These are phyloP conservation scores for Diadophis punctatus DNA, from an alignment of 2,113 vertebrate species.

Conservation along the genomic window DNA sequence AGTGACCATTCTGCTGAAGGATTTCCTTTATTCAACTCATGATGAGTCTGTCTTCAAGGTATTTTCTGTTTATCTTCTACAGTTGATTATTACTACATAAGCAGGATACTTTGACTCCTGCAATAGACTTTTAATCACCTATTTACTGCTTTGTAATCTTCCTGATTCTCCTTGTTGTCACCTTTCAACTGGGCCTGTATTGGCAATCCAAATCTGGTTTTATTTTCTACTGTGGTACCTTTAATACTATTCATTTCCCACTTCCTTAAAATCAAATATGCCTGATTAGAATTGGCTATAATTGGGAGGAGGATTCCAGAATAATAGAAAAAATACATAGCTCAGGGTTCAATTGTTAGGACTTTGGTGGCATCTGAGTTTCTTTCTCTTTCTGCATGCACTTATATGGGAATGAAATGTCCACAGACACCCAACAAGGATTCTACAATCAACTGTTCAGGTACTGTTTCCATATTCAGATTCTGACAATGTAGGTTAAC, in stretches of 20 bases:
- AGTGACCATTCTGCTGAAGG: background rate
- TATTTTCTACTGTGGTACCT: background rate
- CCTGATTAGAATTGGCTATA: background rate
- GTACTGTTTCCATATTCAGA: background rate
- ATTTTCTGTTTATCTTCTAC: background rate
- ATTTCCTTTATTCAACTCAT: background rate
- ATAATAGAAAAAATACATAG: background rate
- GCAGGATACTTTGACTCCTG: background rate
- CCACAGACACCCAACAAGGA: background rate
- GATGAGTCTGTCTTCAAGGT: background rate
- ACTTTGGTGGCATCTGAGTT: background rate
- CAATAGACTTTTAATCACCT: background rate
- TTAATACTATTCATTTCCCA: background rate
- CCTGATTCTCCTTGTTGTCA: background rate
- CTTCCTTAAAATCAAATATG: background rate
- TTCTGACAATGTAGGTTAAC: background rate
- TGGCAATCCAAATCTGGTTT: background rate
- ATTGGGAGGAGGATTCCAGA: background rate
- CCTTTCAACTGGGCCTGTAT: background rate
- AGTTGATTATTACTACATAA: too few species aligned
- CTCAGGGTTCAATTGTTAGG: background rate
- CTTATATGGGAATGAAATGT: background rate
- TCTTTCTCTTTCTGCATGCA: background rate
- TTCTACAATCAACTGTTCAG: background rate
- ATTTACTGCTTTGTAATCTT: background rate